A percentile compares a stretch with the other conserved stretches of the same genome.
phyloP scores from a whole-genome alignment of 37 sponge, comb jelly and placozoan genomes.

The Hormiphora californensis region DNA sequence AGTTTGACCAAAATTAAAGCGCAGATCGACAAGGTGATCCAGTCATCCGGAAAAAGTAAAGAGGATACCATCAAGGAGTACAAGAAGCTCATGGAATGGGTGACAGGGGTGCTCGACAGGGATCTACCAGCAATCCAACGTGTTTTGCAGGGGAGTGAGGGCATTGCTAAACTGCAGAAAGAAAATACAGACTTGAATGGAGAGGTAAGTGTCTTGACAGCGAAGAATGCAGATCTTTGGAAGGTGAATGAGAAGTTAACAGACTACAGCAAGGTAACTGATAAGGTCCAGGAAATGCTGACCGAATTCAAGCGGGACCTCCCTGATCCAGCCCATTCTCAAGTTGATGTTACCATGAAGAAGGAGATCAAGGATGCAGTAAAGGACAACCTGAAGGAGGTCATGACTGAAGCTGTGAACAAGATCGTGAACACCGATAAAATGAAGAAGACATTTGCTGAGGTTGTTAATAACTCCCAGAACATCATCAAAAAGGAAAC shows the following conservation, averaged over 20 bases:
- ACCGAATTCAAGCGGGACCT: neutral
- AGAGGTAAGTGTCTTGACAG: too few relatives aligned
- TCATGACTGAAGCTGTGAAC: neutral
- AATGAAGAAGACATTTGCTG: conserved; percentile 15
- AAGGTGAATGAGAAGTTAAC: conserved; percentile 4
- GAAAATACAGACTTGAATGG: too few relatives aligned
- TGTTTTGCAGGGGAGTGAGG: too few relatives aligned
- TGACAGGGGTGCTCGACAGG: neutral
- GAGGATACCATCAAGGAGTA: neutral
- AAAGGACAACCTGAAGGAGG: neutral
- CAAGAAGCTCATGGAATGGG: neutral
- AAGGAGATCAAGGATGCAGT: neutral
- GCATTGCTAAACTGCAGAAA: too few relatives aligned
- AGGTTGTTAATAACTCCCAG: neutral
- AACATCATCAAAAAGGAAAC: neutral
- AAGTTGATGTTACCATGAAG: neutral
- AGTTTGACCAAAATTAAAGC: neutral
- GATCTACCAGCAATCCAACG: too few relatives aligned
- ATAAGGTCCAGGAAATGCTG: conserved; percentile 9
- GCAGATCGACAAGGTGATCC: neutral
- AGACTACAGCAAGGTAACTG: conserved; percentile 15
- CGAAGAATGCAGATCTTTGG: neutral
- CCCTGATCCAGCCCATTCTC: too few relatives aligned
- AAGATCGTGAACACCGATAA: conserved; percentile 18
- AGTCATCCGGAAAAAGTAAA: neutral